Evolutionary conservation across 2,888 invertebrate species (phyloP), one percentile per base, ranked within the genome.

Genomic region (Lymantria dispar): DNA sequence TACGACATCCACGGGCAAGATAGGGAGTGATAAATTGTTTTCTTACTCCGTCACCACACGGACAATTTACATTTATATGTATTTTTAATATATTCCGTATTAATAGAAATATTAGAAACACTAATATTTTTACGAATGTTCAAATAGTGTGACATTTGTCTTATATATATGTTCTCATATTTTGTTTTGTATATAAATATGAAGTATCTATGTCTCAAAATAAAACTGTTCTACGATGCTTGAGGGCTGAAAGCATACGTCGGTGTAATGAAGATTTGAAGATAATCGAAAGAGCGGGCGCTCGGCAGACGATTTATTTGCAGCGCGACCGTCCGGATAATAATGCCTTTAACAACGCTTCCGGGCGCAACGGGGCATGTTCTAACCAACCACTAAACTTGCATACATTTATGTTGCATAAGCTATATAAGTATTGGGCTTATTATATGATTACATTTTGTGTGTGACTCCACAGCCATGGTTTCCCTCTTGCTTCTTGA

Each of bases 221-320:
- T 67, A 69, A 71, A 71, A 57, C 42, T 51, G 49, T 53, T 58
- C 50, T 46, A 50, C 42, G 51, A 72, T 73, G 72, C 69, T 71
- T 69, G 14, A 9, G 39, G 30, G 44, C 43, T 44, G 38, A 76
- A 72, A 76, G 80, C 80, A 82, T 83, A 82, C 77, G 86, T 86
- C 83, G 79, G 69, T 80, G 85, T 91, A 91, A 92, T 91, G 91
- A 91, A 91, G 91, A 91, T 92, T 91, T 91, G 91, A 90, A 85
- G 87, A 91, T 90, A 91, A 92, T 91, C 91, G 91, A 91, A 91
- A 88, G 83, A 83, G 83, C 86, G 80, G 68, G 72, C 76, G 82
- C 81, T 72, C 81, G 74, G 77, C 79, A 87, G 89, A 87, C 90
- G 85, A 90, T 91, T 91, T 90, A 91, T 91, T 87, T 87, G 87